Base-by-base conservation (phyloP, 2,113 vertebrate genomes). In the Mola mola region DNA sequence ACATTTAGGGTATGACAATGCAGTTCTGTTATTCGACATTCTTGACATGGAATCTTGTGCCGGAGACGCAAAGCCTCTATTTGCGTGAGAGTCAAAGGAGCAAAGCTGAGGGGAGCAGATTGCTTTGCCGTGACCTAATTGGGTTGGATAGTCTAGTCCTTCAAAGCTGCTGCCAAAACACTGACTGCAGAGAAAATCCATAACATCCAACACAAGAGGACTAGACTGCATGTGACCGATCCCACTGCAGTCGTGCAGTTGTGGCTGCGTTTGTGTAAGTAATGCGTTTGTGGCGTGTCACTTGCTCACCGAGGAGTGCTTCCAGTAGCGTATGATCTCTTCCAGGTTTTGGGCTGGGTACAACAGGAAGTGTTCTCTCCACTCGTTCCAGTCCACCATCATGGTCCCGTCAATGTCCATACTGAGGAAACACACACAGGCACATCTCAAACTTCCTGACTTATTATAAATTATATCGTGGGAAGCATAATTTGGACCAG, bases 361-460 rank as follows among this genome's bases (percentile, higher is more conserved):
- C 64, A 98, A 93, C 70, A 96, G 91, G 84, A 98, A 97, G 77
- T 97, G 95, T 58, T 97, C 94, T 38, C 94, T 90, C 95, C 96
- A 98, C 62, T 98, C 96, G 46, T 95, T 95, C 96, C 96, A 98
- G 83, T 98, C 96, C 19, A 98, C 92, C 66, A 94, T 93, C 94
- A 98, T 95, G 8, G 93, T 95, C 12, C 95, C 95, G 59, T 98
- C 94, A 33, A 90, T 90, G 90, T 98, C 96, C 68, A 98, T 98
- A 77, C 96, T 97, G 44, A 65, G 17, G 36, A 81, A 49, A 79
- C 31, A 66, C n/a, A 66, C 37, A 83, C 17, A 38, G 15, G 6
- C 36, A 38, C 33, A 34, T n/a, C 33, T 13, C 33, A 34, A 8
- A 33, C n/a, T n/a, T n/a, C n/a, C n/a, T n/a, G n/a, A n/a, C n/a